Percentiles rank a stretch among this genome's conserved stretches.
Evolutionary conservation across 1,140 invertebrate genomes (phyloP).

Genomic region (Phthorimaea operculella): DNA sequence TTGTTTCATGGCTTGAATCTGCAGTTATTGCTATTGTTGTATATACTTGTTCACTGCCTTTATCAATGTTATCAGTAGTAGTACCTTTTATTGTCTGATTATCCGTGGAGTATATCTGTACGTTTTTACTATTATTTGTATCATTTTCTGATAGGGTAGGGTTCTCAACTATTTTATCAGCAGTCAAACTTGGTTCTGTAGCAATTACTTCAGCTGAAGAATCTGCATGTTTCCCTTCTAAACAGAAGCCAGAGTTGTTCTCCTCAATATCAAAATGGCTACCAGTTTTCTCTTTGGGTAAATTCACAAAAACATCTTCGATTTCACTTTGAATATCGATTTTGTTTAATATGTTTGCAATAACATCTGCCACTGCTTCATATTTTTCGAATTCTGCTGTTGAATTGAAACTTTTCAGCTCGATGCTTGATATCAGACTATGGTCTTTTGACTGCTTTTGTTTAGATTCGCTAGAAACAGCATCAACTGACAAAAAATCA

Average conservation of each 20-base stretch:
- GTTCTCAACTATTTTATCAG: too few relatives aligned
- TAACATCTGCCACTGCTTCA: constrained; percentile 42
- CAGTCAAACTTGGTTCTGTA: too few relatives aligned
- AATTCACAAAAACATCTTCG: neutral
- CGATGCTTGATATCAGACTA: constrained; percentile 22
- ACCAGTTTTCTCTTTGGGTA: neutral
- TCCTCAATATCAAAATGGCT: neutral
- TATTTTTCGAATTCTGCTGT: constrained; percentile 55
- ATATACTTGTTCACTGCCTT: too few relatives aligned
- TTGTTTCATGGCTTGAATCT: too few relatives aligned
- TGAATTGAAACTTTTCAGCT: constrained; percentile 40
- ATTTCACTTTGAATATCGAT: constrained; percentile 22
- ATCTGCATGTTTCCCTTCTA: too few relatives aligned
- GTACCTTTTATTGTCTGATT: too few relatives aligned
- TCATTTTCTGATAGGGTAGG: too few relatives aligned
- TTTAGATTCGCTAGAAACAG: neutral
- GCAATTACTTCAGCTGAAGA: too few relatives aligned
- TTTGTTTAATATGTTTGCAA: constrained; percentile 29
- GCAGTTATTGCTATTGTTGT: too few relatives aligned
- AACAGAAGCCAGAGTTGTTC: neutral
- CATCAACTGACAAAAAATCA: constrained; percentile 5
- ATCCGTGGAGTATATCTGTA: too few relatives aligned
- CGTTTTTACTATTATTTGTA: too few relatives aligned
- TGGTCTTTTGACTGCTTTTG: neutral
- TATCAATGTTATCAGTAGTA: too few relatives aligned